A percentile compares a stretch with the other conserved stretches of the same genome.
phyloP scores from a whole-genome alignment of 2,113 vertebrate species.

The human region DNA sequence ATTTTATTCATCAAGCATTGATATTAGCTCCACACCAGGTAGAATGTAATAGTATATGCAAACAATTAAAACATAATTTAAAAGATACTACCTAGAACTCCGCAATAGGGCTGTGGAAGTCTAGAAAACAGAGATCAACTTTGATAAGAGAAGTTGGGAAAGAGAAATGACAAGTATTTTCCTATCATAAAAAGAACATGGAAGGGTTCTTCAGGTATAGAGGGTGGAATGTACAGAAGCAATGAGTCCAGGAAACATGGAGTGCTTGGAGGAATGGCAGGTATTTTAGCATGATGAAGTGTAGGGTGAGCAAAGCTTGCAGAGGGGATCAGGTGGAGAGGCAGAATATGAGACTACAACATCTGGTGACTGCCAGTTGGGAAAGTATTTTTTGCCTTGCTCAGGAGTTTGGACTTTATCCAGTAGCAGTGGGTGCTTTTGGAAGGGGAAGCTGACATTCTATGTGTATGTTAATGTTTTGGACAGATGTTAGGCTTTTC shows the following conservation, averaged over 20 bases:
- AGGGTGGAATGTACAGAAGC: too few relatives aligned
- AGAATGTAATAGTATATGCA: background rate
- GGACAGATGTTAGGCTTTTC: background rate
- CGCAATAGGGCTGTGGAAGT: background rate
- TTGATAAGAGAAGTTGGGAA: background rate
- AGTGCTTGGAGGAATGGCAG: background rate
- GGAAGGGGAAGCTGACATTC: background rate
- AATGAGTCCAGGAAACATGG: background rate
- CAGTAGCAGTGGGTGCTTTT: background rate
- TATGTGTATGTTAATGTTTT: background rate
- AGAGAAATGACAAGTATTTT: background rate
- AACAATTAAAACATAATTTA: background rate
- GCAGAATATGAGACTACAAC: background rate
- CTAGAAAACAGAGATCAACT: background rate
- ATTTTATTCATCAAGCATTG: background rate
- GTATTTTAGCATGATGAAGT: background rate
- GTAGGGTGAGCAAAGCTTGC: background rate
- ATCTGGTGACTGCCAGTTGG: background rate
- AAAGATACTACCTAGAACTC: background rate
- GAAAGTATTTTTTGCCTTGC: background rate
- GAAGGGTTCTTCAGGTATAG: background rate
- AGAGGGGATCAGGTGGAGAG: background rate
- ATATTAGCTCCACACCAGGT: background rate
- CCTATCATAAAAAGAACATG: background rate
- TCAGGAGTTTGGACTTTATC: slow-evolving; percentile 6